phyloP scores from a whole-genome alignment of 2,113 vertebrate genomes.

The Panurus biarmicus region DNA sequence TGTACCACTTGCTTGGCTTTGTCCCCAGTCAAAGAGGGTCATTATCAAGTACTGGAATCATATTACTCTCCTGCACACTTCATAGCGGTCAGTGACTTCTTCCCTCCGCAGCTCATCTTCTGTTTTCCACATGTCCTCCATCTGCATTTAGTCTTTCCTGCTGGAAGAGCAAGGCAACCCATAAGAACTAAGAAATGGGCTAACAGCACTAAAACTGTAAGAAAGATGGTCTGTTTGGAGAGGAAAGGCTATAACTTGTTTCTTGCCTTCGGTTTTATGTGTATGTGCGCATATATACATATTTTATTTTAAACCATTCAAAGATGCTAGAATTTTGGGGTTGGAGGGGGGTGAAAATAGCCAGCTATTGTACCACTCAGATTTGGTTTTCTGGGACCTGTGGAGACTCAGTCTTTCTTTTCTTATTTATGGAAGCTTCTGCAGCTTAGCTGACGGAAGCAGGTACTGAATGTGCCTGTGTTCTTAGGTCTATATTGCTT shows the following conservation, averaged over 20 bases:
- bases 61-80: not conserved
- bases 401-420: not conserved
- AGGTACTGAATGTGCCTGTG: not conserved
- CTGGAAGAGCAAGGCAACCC: not conserved
- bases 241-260: not conserved
- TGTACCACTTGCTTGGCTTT: not conserved
- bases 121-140: not conserved
- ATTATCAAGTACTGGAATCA: not conserved
- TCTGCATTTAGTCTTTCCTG: not conserved
- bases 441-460: not conserved
- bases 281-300: not conserved
- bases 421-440: not conserved
- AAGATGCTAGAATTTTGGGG: not conserved
- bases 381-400: not conserved
- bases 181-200: not conserved
- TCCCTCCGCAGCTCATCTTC: not conserved
- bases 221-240: not conserved
- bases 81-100: not conserved
- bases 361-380: not conserved
- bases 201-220: not conserved
- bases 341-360: not conserved
- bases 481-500: not conserved
- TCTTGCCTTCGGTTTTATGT: not conserved
- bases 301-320: not conserved
- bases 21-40: not conserved